phyloP scores from a whole-genome alignment of 2,888 invertebrate genomes.

The Patella ulyssiponensis region DNA sequence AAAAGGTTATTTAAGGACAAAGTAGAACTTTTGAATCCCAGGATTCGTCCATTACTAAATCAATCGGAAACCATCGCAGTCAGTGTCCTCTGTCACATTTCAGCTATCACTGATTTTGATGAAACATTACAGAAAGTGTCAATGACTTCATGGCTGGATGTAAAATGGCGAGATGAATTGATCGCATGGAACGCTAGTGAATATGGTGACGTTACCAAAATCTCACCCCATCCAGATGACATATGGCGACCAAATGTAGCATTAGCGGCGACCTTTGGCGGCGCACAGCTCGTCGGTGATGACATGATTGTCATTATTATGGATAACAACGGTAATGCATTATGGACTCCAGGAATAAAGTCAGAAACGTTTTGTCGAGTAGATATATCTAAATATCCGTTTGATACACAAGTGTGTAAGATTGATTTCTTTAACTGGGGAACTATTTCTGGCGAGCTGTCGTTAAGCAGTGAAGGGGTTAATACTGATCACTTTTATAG shows the following conservation, averaged over 20 bases:
- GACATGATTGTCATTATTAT: background rate
- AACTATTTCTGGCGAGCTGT: background rate
- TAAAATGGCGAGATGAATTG: background rate
- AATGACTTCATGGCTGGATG: background rate
- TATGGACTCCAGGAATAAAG: background rate
- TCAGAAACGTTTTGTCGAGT: background rate
- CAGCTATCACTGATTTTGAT: background rate
- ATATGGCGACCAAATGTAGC: background rate
- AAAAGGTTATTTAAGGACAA: too few relatives aligned
- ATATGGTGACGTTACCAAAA: background rate
- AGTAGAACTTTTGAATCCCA: background rate
- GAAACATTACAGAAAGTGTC: background rate
- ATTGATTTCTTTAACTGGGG: background rate
- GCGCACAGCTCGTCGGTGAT: background rate
- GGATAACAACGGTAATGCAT: background rate
- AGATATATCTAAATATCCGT: background rate
- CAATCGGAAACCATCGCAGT: background rate
- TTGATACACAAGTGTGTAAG: background rate
- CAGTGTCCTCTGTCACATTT: background rate
- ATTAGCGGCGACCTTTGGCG: background rate
- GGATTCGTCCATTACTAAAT: background rate
- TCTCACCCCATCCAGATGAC: background rate
- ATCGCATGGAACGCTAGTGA: background rate
- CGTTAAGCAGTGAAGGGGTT: background rate
- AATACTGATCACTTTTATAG: background rate